Evolutionary conservation across 2,888 invertebrate genomes (phyloP).

Genomic region (Athetis lepigone): DNA sequence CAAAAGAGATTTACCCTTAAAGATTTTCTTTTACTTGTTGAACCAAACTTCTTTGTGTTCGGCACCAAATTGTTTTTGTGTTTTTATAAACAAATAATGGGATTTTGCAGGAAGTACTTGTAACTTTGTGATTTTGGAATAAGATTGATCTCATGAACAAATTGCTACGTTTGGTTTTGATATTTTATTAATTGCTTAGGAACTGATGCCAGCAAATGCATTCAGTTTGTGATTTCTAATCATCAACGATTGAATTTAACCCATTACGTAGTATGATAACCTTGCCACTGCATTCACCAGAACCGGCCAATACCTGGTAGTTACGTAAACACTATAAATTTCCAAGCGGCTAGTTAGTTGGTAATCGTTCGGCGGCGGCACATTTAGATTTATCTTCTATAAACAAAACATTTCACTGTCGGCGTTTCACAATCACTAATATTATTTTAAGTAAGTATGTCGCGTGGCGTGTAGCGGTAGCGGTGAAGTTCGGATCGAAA

Average conservation of each 20-base stretch:
- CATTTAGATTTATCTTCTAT: conserved; percentile 57
- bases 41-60: conserved; percentile 22
- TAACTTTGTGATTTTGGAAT: conserved; percentile 1
- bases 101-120: not conserved
- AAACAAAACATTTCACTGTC: conserved; percentile 65
- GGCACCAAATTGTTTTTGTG: conserved; percentile 11
- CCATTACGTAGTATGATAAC: conserved; percentile 42
- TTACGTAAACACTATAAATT: conserved; percentile 52
- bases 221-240: conserved; percentile 52
- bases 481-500: conserved; percentile 72
- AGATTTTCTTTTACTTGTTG: conserved; percentile 27
- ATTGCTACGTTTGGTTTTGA: conserved; percentile 25
- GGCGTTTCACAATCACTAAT: conserved; percentile 73
- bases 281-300: conserved; percentile 51
- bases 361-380: conserved; percentile 41
- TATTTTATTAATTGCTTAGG: conserved; percentile 25
- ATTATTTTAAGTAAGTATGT: conserved; percentile 79
- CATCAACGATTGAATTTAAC: conserved; percentile 47
- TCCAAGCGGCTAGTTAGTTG: conserved; percentile 46
- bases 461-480: conserved; percentile 63
- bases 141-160: conserved; percentile 16
- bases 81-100: not conserved
- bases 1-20: conserved; percentile 26
- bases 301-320: conserved; percentile 33
- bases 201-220: conserved; percentile 46